Evolutionary conservation across 2,113 vertebrate genomes (phyloP), one percentile per base, ranked within the genome.

Genomic region (Tupaia chinensis): DNA sequence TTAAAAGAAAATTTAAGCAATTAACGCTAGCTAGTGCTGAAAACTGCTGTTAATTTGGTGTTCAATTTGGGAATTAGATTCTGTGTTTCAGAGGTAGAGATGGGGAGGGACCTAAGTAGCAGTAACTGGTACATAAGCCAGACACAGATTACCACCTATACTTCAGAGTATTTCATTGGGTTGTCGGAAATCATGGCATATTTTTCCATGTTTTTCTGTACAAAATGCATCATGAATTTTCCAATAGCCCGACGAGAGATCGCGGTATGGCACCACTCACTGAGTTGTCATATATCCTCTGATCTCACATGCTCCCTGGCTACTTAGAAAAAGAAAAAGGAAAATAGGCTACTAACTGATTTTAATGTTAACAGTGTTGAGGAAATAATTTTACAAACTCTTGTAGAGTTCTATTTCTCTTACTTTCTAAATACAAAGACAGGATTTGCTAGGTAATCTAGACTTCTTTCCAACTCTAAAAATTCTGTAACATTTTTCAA

Each of bases 61-160:
- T 29, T 89, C 66, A 32, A n/a, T 1, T 34, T 60, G 12, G 8
- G 68, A 58, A 68, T 54, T 44, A 53, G 27, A 56, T n/a, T 20
- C 44, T 44, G 11, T 32, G 17, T 60, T 73, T 78, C 70, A 14
- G 3, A 73, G 14, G 58, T 0, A 79, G 9, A 79, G 77, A 54
- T 77, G 25, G 15, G 53, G 11, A 22, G 15, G 53, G 11, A 22
- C 56, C 56, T 5, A 34, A 5, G 29, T 61, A 69, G 1, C 1
- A 2, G 20, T n/a, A 34, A 65, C 17, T 56, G 13, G 34, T 44
- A 5, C 22, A 2, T 17, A 53, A 68, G 7, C 1, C 20, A 5
- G 16, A 27, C 15, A 16, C 0, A 14, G 29, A 0, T 12, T 16
- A 15, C 12, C 34, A 32, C 14, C 0, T 17, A 12, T 11, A 25